These are phyloP conservation scores for Molorchus minor DNA, from an alignment of 2,888 invertebrate species.

Conservation along the genomic window DNA sequence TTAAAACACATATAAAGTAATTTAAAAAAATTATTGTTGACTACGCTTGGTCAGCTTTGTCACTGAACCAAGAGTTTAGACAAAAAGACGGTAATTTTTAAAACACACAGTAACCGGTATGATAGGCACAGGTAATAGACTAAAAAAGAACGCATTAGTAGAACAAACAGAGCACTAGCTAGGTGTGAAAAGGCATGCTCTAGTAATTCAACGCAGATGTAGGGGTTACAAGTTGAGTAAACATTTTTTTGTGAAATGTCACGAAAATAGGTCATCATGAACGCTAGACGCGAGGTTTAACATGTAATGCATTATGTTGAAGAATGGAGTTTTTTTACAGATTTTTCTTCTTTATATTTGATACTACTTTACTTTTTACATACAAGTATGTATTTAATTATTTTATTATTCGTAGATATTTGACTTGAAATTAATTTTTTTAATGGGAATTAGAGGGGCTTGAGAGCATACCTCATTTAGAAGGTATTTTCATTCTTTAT, in stretches of 20 bases:
- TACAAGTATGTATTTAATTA: too few relatives aligned
- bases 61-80: neutral
- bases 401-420: too few relatives aligned
- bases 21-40: neutral
- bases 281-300: neutral
- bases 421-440: too few relatives aligned
- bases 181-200: constrained; percentile 14
- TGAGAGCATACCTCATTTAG: too few relatives aligned
- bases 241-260: constrained; percentile 12
- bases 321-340: too few relatives aligned
- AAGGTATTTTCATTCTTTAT: too few relatives aligned
- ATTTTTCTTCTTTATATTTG: too few relatives aligned
- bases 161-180: constrained; percentile 12
- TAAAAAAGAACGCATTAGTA: constrained; percentile 28
- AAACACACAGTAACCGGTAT: constrained; percentile 13
- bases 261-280: constrained; percentile 7
- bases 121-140: constrained; percentile 3
- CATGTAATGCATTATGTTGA: too few relatives aligned
- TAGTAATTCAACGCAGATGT: constrained; percentile 2
- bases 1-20: neutral
- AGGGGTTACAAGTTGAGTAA: constrained; percentile 9
- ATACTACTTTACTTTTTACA: too few relatives aligned
- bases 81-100: constrained; percentile 7
- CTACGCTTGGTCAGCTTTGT: neutral
- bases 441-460: too few relatives aligned